Evolutionary conservation across 1,140 invertebrate genomes (phyloP).

Genomic region (Pseudobourletiella spinata): DNA sequence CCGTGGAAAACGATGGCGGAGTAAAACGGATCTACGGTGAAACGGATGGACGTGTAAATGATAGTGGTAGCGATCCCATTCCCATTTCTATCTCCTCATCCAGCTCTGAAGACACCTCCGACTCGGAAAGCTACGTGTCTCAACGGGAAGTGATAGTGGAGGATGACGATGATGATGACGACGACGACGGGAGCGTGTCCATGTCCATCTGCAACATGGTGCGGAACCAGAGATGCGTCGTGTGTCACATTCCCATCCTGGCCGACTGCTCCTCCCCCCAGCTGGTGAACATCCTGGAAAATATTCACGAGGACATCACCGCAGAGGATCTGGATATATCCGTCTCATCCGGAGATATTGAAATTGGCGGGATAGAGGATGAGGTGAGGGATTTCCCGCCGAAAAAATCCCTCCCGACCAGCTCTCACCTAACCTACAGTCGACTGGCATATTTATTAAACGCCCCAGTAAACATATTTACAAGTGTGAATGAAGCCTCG

Average conservation of each 20-base stretch:
- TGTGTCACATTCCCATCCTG: constrained; percentile 15
- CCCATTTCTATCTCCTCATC: neutral
- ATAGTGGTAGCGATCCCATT: neutral
- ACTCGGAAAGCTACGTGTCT: constrained; percentile 10
- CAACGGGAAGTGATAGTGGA: constrained; percentile 16
- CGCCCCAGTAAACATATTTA: neutral
- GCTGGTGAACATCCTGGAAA: constrained; percentile 23
- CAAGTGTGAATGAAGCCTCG: neutral
- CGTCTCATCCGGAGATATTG: constrained; percentile 28
- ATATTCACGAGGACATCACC: constrained; percentile 26
- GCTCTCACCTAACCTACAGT: neutral
- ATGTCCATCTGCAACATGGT: neutral
- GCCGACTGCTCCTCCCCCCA: constrained; percentile 21
- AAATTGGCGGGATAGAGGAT: constrained; percentile 33
- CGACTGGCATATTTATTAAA: constrained; percentile 9
- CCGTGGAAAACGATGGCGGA: too few relatives aligned
- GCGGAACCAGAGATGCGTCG: constrained; percentile 13
- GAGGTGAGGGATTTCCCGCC: constrained; percentile 17
- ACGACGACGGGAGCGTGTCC: neutral
- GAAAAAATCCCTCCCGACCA: neutral
- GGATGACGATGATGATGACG: constrained; percentile 25
- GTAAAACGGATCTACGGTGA: too few relatives aligned
- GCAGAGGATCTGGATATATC: constrained; percentile 28
- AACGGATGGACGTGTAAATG: neutral
- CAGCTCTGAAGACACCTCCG: constrained; percentile 10